A percentile compares a stretch with the other conserved stretches of the same genome.
These are phyloP conservation scores for Sylvia atricapilla DNA, from an alignment of 2,113 vertebrate species.

Conservation along the genomic window DNA sequence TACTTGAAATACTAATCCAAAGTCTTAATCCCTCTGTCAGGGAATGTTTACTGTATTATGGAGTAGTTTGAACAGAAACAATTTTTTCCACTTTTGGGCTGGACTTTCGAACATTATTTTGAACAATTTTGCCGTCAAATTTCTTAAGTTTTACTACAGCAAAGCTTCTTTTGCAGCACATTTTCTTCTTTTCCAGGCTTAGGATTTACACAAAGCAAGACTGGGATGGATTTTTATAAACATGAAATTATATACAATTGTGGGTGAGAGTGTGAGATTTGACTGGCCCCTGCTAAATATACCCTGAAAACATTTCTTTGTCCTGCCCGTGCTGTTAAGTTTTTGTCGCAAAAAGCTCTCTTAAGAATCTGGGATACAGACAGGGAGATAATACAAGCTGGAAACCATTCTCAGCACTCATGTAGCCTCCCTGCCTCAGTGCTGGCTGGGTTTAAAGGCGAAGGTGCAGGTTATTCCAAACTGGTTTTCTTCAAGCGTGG, in stretches of 20 bases:
- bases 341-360: not conserved
- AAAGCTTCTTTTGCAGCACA: not conserved
- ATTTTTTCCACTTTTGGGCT: not conserved
- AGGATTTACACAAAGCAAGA: not conserved
- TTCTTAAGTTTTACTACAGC: not conserved
- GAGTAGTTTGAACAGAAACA: not conserved
- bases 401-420: not conserved
- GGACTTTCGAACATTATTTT: not conserved
- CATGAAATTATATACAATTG: not conserved
- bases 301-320: not conserved
- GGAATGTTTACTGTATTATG: not conserved
- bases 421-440: not conserved
- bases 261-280: not conserved
- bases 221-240: not conserved
- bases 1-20: not conserved
- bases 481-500: not conserved
- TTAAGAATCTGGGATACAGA: not conserved
- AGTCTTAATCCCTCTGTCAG: not conserved
- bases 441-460: not conserved
- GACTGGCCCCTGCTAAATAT: not conserved
- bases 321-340: not conserved
- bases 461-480: not conserved
- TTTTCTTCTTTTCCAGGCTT: not conserved
- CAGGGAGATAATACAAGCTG: not conserved
- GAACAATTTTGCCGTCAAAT: not conserved